phyloP scores from a whole-genome alignment of 2,797 vertebrate species.

The Leucoraja ocellata region DNA sequence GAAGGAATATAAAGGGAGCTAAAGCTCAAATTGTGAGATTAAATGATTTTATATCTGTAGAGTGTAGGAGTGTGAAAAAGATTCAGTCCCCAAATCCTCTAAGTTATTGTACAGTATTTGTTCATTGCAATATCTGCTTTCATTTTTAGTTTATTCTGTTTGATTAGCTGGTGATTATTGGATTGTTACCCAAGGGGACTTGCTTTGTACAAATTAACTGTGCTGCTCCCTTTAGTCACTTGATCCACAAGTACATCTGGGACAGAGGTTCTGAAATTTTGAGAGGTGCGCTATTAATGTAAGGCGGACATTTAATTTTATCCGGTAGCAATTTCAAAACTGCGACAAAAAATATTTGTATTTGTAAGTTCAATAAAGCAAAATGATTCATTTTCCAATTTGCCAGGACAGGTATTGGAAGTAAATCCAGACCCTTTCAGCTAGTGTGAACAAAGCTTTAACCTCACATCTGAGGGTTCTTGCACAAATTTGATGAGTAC shows the following conservation, averaged over 20 bases:
- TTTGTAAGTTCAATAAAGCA: neutral
- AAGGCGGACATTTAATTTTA: neutral
- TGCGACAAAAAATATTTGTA: neutral
- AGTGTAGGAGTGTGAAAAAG: neutral
- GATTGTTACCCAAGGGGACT: neutral
- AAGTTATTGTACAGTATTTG: neutral
- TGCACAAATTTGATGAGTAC: neutral
- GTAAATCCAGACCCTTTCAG: neutral
- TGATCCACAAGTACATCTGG: neutral
- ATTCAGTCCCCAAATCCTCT: neutral
- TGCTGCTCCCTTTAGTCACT: neutral
- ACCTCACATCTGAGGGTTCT: no score
- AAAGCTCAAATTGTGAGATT: neutral
- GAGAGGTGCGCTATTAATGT: neutral
- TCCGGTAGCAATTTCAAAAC: neutral
- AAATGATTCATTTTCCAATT: neutral
- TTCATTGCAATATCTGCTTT: neutral
- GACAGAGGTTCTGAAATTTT: no score
- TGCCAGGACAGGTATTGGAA: neutral
- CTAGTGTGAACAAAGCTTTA: no score
- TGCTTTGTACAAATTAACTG: neutral
- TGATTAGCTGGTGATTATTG: neutral
- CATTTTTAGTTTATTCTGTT: neutral
- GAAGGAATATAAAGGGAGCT: slow-evolving; percentile 1
- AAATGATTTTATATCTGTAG: neutral